A percentile compares a stretch with the other conserved stretches of the same genome.
These are phyloP conservation scores for Oopsacas minuta DNA, from an alignment of 37 sponge, comb jelly and placozoan genomes.

Conservation along the genomic window DNA sequence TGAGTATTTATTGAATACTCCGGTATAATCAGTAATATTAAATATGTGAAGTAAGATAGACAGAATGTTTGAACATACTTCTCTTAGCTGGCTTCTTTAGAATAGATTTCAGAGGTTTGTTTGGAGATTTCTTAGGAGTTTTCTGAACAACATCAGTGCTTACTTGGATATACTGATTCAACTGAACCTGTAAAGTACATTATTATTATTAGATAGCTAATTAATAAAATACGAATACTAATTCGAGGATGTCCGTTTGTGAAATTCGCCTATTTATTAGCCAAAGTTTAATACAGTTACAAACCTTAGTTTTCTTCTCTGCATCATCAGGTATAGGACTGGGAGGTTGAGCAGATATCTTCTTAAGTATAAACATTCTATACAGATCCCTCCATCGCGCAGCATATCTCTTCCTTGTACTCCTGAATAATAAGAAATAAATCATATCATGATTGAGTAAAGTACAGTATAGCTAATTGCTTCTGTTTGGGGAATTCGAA, in stretches of 20 bases:
- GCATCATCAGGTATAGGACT: constrained; percentile 15
- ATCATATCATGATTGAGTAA: too few species aligned
- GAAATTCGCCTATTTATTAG: too few species aligned
- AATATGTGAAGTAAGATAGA: too few species aligned
- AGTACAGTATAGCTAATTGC: too few species aligned
- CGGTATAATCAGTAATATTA: too few species aligned
- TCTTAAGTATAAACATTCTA: background rate
- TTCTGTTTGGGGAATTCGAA: too few species aligned
- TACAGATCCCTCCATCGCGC: background rate
- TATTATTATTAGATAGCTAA: too few species aligned
- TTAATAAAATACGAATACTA: too few species aligned
- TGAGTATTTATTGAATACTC: too few species aligned
- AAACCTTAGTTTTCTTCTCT: background rate
- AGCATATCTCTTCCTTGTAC: background rate
- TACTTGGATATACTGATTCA: constrained; percentile 17
- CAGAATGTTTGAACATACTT: background rate
- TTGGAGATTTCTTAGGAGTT: background rate
- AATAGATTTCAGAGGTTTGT: constrained; percentile 12
- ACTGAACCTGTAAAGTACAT: background rate
- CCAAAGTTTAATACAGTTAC: background rate
- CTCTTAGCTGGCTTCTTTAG: background rate
- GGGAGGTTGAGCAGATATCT: background rate
- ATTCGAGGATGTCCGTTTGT: too few species aligned
- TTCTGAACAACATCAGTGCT: background rate
- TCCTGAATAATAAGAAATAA: too few species aligned